These are phyloP conservation scores for Notodonta dromedarius DNA, from an alignment of 2,888 invertebrate species.

Conservation along the genomic window DNA sequence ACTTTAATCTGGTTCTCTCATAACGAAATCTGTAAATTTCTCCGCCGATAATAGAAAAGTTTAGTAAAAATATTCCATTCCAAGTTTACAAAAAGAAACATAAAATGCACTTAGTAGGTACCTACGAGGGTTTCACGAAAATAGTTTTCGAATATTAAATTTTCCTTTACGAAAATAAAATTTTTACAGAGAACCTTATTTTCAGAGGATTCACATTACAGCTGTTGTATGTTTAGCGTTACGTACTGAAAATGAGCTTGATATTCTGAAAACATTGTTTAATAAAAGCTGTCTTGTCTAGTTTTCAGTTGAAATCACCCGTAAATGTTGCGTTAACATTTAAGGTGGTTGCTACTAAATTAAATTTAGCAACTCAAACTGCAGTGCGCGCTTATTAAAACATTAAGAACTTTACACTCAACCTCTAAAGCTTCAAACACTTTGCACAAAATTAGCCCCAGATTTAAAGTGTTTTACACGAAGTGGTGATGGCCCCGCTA, in stretches of 20 bases:
- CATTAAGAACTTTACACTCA: slow-evolving; percentile 8
- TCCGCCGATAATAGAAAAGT: slow-evolving; percentile 11
- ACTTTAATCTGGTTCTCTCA: not conserved
- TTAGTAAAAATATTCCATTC: slow-evolving; percentile 13
- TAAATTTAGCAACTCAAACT: slow-evolving; percentile 1
- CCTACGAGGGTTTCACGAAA: slow-evolving; percentile 13
- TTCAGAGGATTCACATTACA: not conserved
- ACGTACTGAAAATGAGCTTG: slow-evolving; percentile 17
- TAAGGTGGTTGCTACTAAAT: slow-evolving; percentile 3
- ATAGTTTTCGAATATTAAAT: slow-evolving; percentile 20
- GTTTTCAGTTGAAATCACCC: slow-evolving; percentile 15
- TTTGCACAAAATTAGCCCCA: slow-evolving; percentile 7
- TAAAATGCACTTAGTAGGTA: slow-evolving; percentile 10
- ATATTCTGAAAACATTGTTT: slow-evolving; percentile 20
- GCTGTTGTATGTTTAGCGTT: slow-evolving; percentile 10
- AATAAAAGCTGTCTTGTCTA: slow-evolving; percentile 18
- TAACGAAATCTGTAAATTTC: slow-evolving; percentile 2
- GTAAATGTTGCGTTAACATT: slow-evolving; percentile 12
- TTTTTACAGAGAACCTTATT: not conserved
- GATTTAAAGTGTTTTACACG: not conserved
- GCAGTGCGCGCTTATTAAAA: slow-evolving; percentile 7
- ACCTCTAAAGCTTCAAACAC: slow-evolving; percentile 2
- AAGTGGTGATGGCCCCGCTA: not conserved
- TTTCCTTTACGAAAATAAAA: slow-evolving; percentile 10
- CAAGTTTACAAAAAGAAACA: slow-evolving; percentile 8